Base-by-base conservation (phyloP, 2,888 invertebrate species). In the Liodrosophila aerea region DNA sequence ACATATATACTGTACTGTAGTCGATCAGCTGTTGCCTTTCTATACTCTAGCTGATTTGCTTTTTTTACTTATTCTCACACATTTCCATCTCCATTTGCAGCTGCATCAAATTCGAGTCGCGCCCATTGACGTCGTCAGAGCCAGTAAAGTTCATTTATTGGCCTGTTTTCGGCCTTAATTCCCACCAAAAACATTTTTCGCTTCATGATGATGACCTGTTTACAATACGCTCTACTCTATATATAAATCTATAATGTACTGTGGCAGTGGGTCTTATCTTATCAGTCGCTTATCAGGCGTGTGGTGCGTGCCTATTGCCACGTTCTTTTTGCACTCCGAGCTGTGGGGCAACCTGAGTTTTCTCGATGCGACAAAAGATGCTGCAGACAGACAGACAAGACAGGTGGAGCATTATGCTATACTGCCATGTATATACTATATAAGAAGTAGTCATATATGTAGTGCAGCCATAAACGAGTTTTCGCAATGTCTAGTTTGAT, bases 201-300 rank as follows among this genome's bases (percentile, higher is more conserved):
- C 43, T 66, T 36, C 1, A 37, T 34, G 50, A 46, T 33, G 13
- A 37, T 33, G 12, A n/a, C 22, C 45, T 39, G 36, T 54, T 53
- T 39, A 37, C 52, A 43, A 49, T 18, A 36, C 8, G 9, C 29
- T 4, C 22, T 22, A 22, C 12, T 2, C 11, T 5, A 36, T 15
- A 11, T 9, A 1, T n/a, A 13, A 11, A 11, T 34, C 3, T 12
- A 11, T 34, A n/a, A 15, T 34, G 9, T 22, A 22, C 29, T 22
- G 11, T 15, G 11, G 29, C 39, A 36, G 40, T 47, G 31, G 12
- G 27, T 11, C 45, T 29, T 34, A 47, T 52, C 41, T 63, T 56
- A 70, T 71, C 70, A 63, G 66, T 18, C 16, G 50, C 36, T 71
- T 70, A 70, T 70, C 70, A 66, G 63, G 31, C 51, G 11, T 7